Conservation (phyloP, 2,113 vertebrate genomes). For the Urocynchramus pylzowi region DNA sequence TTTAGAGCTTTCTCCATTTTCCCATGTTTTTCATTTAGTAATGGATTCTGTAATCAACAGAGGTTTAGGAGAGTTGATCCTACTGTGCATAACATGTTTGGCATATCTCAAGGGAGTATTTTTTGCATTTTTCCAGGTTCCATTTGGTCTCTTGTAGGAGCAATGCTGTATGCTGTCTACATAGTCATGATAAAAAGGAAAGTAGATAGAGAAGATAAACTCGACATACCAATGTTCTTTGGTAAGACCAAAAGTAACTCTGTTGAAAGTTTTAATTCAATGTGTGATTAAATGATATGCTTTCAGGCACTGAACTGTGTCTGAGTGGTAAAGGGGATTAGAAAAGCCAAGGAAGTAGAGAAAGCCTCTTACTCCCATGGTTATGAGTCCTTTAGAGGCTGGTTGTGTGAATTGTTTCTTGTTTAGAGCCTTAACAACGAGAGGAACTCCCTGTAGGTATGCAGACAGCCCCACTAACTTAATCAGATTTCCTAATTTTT, state of each 20-base stretch:
- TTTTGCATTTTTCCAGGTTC: constrained; percentile 75
- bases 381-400: not conserved
- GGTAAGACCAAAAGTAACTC: constrained; percentile 74
- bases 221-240: constrained; percentile 98
- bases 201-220: constrained; percentile 93
- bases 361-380: not conserved
- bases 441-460: not conserved
- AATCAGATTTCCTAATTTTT: not conserved
- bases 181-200: constrained; percentile 97
- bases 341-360: not conserved
- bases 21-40: not conserved
- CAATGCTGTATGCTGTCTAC: constrained; percentile 90
- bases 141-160: constrained; percentile 92
- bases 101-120: not conserved
- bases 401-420: not conserved
- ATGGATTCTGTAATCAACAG: not conserved
- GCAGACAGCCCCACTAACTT: not conserved
- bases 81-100: not conserved
- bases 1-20: not conserved
- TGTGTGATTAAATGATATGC: not conserved
- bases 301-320: not conserved
- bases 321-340: not conserved
- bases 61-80: not conserved
- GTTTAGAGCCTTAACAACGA: not conserved
- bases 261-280: not conserved